These are phyloP conservation scores for Chelon auratus DNA, from an alignment of 2,797 vertebrate species.

Conservation along the genomic window DNA sequence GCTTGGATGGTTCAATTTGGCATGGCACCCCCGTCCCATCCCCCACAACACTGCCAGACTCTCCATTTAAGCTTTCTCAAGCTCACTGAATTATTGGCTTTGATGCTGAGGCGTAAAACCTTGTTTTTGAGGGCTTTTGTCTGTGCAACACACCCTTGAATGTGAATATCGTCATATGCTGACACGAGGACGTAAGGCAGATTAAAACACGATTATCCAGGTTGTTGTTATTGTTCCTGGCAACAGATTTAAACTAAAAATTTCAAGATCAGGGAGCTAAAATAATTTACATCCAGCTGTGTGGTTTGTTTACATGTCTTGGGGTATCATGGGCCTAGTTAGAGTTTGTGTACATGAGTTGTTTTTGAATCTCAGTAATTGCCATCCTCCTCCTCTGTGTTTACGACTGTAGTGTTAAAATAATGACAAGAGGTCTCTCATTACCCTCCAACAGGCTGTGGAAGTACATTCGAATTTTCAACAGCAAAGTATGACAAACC, in stretches of 20 bases:
- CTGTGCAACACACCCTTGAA: conserved; percentile 56
- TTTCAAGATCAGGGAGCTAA: conserved; percentile 60
- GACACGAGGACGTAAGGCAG: conserved; percentile 67
- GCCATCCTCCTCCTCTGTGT: conserved; percentile 60
- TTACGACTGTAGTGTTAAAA: conserved; percentile 59
- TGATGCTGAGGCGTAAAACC: conserved; percentile 42
- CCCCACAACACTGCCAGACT: conserved; percentile 54
- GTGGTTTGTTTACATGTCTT: conserved; percentile 77
- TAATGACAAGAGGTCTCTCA: conserved; percentile 45
- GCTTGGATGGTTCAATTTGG: conserved; percentile 62
- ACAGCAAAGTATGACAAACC: conserved; percentile 24
- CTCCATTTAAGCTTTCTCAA: conserved; percentile 61
- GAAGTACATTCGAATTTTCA: conserved; percentile 33
- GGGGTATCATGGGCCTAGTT: conserved; percentile 69
- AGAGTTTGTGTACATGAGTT: conserved; percentile 67
- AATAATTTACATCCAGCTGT: conserved; percentile 75
- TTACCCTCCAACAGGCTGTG: conserved; percentile 21
- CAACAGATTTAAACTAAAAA: conserved; percentile 65
- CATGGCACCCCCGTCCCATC: conserved; percentile 42
- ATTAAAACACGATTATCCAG: conserved; percentile 72
- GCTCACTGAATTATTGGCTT: conserved; percentile 57
- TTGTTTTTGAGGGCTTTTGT: conserved; percentile 53
- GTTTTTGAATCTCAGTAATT: conserved; percentile 71
- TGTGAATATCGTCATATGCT: conserved; percentile 69
- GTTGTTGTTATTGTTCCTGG: conserved; percentile 72